Conservation (phyloP, 2,797 vertebrate genomes). For the Acanthurus lineatus region DNA sequence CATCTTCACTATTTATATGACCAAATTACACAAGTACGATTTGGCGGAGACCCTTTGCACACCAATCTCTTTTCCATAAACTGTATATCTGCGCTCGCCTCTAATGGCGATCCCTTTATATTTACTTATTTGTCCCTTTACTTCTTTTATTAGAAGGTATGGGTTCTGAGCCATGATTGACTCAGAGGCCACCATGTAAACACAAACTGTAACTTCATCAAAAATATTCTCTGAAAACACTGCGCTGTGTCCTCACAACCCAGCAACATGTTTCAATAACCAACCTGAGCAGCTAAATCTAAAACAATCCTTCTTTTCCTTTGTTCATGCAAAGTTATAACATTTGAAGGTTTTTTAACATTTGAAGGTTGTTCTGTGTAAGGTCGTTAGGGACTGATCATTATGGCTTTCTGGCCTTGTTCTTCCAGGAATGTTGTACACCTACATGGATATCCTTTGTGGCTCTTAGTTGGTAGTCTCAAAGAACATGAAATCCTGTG, state of each 20-base stretch:
- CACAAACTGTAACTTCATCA: slow-evolving; percentile 26
- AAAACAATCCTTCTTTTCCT: slow-evolving; percentile 56
- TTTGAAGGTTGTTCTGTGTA: slow-evolving; percentile 56
- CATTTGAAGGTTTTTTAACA: slow-evolving; percentile 6
- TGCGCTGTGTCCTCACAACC: slow-evolving; percentile 20
- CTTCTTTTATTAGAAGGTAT: neutral
- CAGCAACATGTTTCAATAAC: slow-evolving; percentile 27
- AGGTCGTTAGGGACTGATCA: slow-evolving; percentile 54
- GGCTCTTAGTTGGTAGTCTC: slow-evolving; percentile 78
- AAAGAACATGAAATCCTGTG: slow-evolving; percentile 90
- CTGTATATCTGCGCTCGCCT: slow-evolving; percentile 24
- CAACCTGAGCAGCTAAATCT: slow-evolving; percentile 63
- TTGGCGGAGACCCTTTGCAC: slow-evolving; percentile 12
- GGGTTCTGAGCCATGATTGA: slow-evolving; percentile 8
- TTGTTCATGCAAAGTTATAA: slow-evolving; percentile 63
- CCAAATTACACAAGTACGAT: slow-evolving; percentile 35
- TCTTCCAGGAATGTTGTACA: slow-evolving; percentile 56
- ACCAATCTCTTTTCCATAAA: slow-evolving; percentile 4
- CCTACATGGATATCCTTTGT: slow-evolving; percentile 23
- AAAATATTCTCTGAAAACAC: slow-evolving; percentile 26
- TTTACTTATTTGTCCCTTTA: slow-evolving; percentile 9
- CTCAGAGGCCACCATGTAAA: slow-evolving; percentile 47
- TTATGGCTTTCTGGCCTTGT: slow-evolving; percentile 64
- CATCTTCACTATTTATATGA: slow-evolving; percentile 35
- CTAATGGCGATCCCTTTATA: neutral